Base-by-base conservation (phyloP, 1,140 invertebrate species). In the Camponotus pennsylvanicus region DNA sequence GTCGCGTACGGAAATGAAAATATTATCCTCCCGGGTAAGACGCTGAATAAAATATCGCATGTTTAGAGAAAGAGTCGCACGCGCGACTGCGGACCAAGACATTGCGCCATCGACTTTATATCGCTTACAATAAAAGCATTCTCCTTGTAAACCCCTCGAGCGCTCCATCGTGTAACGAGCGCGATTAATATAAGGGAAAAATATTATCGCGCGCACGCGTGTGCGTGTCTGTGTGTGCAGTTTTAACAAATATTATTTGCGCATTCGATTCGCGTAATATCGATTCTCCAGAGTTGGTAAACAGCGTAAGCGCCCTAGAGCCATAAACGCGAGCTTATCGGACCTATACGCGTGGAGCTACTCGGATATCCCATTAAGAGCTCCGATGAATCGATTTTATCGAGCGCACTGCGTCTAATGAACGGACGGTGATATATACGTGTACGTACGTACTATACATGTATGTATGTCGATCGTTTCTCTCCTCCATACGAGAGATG, bases 371-470 rank as follows among this genome's bases (percentile, higher is more conserved):
- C 55, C 63, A 89, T 90, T 89, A 84, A 90, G 21, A 69, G 49
- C 21, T 57, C 73, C 73, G 88, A 84, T 84, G 88, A 89, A 89
- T 90, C 78, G 88, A 90, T 89, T 87, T 84, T 77, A 79, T 89
- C 88, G 88, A 89, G 66, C n/a, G 37, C 57, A 27, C 11, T 55
- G 42, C 64, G 42, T 55, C 85, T 89, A 89, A 90, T 87, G 87
- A 89, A 89, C 63, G 70, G 71, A 76, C 59, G 15, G 7, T 32
- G 49, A 57, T 64, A 59, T 71, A 27, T 27, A 27, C 27, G 27
- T 8, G 3, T 13, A 37, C 7, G 32, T 34, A 3, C 11, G 42
- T 40, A 0, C 6, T 40, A 40, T 40, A 45, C 42, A 52, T 52
- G 15, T 18, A 15, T 5, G 15, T 45, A 15, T 57, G 86, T 88